Conservation (phyloP, 2,113 vertebrate genomes). For the Octodon degus region DNA sequence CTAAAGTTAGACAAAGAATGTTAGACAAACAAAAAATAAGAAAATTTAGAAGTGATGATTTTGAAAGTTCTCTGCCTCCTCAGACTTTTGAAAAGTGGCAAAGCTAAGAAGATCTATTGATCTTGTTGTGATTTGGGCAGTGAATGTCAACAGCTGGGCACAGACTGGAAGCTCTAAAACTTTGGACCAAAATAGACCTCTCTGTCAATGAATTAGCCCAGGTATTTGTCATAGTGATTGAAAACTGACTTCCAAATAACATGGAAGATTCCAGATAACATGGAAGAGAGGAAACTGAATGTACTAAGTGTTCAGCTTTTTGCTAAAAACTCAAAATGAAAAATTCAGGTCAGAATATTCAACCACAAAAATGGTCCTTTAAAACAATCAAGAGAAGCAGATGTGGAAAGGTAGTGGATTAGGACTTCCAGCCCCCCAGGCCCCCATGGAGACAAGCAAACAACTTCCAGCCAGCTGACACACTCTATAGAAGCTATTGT, state of each 20-base stretch:
- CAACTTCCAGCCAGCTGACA: background rate
- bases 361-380: background rate
- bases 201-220: background rate
- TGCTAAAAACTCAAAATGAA: background rate
- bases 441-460: background rate
- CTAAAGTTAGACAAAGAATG: background rate
- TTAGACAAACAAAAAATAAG: background rate
- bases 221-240: background rate
- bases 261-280: background rate
- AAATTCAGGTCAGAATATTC: background rate
- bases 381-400: background rate
- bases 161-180: background rate
- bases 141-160: background rate
- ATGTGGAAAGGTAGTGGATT: background rate
- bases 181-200: background rate
- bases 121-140: background rate
- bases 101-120: background rate
- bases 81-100: background rate
- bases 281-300: background rate
- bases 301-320: background rate
- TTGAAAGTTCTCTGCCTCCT: background rate
- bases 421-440: background rate
- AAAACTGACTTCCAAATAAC: background rate
- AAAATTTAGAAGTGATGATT: background rate
- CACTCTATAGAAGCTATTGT: background rate